Conservation (phyloP, 2,888 invertebrate genomes). For the Hirudinaria manillensis region DNA sequence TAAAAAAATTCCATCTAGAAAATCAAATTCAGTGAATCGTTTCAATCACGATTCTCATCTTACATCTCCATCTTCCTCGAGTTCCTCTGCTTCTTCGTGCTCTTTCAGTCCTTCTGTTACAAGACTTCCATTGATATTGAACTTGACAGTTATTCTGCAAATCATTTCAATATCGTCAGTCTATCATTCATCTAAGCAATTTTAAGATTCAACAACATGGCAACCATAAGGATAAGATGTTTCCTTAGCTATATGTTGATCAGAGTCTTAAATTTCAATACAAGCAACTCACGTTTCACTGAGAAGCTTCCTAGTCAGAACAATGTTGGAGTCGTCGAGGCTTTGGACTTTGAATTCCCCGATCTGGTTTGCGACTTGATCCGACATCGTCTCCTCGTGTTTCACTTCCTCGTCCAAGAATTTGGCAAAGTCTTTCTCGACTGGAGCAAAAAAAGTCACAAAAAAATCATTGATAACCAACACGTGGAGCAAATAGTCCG, state of each 20-base stretch:
- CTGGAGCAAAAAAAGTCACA: constrained; percentile 31
- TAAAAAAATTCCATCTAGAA: no score
- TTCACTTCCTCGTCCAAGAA: constrained; percentile 88
- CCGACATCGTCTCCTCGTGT: constrained; percentile 74
- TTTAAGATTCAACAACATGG: background rate
- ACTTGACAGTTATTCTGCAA: constrained; percentile 68
- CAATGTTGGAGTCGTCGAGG: constrained; percentile 76
- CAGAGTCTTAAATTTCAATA: no score
- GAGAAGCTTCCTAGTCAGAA: constrained; percentile 60
- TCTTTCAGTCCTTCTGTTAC: constrained; percentile 51
- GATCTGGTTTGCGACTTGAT: constrained; percentile 65
- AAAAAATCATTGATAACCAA: background rate
- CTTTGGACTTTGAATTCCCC: constrained; percentile 72
- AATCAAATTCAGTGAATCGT: no score
- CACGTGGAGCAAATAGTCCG: no score
- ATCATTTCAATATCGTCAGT: constrained; percentile 3
- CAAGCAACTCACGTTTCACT: constrained; percentile 64
- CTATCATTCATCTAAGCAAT: background rate
- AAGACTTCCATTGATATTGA: constrained; percentile 91
- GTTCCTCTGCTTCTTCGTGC: constrained; percentile 59
- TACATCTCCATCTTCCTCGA: no score
- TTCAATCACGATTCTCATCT: no score
- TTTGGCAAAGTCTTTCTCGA: constrained; percentile 64
- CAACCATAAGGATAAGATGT: no score
- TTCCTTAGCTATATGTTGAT: no score